Conservation (phyloP, 2,797 vertebrate genomes). For the Eremophila alpestris region DNA sequence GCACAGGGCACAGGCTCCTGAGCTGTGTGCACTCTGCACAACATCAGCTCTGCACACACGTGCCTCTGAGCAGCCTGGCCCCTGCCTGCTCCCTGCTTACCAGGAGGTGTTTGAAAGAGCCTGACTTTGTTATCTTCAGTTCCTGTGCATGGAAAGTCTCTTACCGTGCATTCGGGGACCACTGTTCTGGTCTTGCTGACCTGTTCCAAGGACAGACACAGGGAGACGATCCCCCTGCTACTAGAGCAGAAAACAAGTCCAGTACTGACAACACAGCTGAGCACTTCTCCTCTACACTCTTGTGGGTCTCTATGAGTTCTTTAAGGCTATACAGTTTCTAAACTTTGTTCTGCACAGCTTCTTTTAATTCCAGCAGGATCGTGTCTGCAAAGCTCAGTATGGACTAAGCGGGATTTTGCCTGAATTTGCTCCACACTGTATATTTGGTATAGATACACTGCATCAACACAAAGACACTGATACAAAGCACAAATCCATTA, state of each 20-base stretch:
- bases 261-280: neutral
- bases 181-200: neutral
- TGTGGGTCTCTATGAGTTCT: neutral
- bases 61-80: neutral
- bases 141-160: neutral
- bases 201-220: neutral
- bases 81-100: neutral
- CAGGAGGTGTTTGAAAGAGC: neutral
- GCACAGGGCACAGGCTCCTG: neutral
- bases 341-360: neutral
- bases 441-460: neutral
- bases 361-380: neutral
- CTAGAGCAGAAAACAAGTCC: neutral
- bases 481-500: neutral
- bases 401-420: neutral
- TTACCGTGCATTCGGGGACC: rapidly evolving
- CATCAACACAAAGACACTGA: neutral
- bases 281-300: neutral
- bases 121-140: neutral
- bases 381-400: neutral
- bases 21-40: neutral
- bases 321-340: neutral
- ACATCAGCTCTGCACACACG: neutral
- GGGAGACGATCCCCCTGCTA: neutral
- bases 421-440: neutral